Conservation (phyloP, 2,888 invertebrate genomes). For the Cyrtodaria siliqua region DNA sequence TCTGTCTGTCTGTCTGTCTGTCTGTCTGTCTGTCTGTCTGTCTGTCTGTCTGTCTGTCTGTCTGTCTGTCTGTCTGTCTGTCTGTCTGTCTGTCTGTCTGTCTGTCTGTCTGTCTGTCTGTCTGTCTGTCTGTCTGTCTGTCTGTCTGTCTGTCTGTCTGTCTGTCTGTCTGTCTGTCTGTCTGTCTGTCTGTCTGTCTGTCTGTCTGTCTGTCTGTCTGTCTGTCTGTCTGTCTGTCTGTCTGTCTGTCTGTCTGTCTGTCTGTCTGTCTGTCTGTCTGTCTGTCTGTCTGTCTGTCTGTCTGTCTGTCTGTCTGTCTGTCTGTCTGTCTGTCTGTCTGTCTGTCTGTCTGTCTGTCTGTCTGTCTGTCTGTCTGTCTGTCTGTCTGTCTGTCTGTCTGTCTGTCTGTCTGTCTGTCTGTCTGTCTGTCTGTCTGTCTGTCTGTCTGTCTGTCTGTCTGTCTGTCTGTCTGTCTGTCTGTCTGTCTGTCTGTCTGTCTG, state of each 20-base stretch:
- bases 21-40: too few species aligned
- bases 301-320: slow-evolving; percentile 3
- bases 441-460: slow-evolving; percentile 3
- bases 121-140: slow-evolving; percentile 3
- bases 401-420: slow-evolving; percentile 3
- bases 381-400: slow-evolving; percentile 3
- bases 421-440: slow-evolving; percentile 3
- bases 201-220: slow-evolving; percentile 3
- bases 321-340: slow-evolving; percentile 3
- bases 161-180: slow-evolving; percentile 3
- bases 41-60: slow-evolving; percentile 3
- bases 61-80: slow-evolving; percentile 3
- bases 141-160: slow-evolving; percentile 3
- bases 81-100: slow-evolving; percentile 3
- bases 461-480: slow-evolving; percentile 3
- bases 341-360: slow-evolving; percentile 3
- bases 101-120: slow-evolving; percentile 3
- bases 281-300: slow-evolving; percentile 3
- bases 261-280: slow-evolving; percentile 3
- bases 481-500: slow-evolving; percentile 3
- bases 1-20: too few species aligned
- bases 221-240: slow-evolving; percentile 3
- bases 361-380: slow-evolving; percentile 3
- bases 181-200: slow-evolving; percentile 3
- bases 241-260: slow-evolving; percentile 3